Percentiles rank a stretch among this genome's conserved stretches.
These are phyloP conservation scores for Orthonychiurus folsomi DNA, from an alignment of 2,888 invertebrate species.

Conservation along the genomic window DNA sequence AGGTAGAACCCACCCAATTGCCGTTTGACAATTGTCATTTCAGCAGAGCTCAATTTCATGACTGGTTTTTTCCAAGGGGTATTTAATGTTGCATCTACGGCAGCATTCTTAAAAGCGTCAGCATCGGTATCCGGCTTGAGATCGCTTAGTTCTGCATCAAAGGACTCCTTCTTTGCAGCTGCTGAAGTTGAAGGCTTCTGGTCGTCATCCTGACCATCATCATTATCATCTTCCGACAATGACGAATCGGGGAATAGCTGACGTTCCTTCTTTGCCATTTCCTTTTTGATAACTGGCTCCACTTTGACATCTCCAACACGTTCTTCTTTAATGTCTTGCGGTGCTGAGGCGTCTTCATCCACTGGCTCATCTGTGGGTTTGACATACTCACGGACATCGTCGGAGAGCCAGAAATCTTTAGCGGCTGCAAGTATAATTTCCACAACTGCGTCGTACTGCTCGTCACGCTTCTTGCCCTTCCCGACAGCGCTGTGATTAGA, in stretches of 20 bases:
- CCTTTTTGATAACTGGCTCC: too few species aligned
- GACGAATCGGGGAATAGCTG: background rate
- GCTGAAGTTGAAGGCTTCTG: too few species aligned
- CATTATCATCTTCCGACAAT: too few species aligned
- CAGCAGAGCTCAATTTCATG: background rate
- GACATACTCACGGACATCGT: background rate
- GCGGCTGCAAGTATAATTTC: background rate
- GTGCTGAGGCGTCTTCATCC: too few species aligned
- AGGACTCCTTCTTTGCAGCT: background rate
- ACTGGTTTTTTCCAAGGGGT: too few species aligned
- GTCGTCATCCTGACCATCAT: too few species aligned
- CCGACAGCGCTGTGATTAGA: slow-evolving; percentile 1
- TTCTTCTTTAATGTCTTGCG: too few species aligned
- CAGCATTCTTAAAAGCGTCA: too few species aligned
- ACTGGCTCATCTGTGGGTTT: background rate
- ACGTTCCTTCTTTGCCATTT: background rate
- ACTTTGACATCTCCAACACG: too few species aligned
- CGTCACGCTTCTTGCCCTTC: background rate
- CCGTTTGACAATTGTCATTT: slow-evolving; percentile 14
- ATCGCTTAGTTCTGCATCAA: too few species aligned
- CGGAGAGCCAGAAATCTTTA: slow-evolving; percentile 3
- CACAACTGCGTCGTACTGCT: background rate
- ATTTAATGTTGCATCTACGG: too few species aligned
- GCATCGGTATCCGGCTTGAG: too few species aligned
- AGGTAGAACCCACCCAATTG: slow-evolving; percentile 27